Evolutionary conservation across 2,797 vertebrate genomes (phyloP), one percentile per base, ranked within the genome.

Genomic region (Sebastes glaucus): DNA sequence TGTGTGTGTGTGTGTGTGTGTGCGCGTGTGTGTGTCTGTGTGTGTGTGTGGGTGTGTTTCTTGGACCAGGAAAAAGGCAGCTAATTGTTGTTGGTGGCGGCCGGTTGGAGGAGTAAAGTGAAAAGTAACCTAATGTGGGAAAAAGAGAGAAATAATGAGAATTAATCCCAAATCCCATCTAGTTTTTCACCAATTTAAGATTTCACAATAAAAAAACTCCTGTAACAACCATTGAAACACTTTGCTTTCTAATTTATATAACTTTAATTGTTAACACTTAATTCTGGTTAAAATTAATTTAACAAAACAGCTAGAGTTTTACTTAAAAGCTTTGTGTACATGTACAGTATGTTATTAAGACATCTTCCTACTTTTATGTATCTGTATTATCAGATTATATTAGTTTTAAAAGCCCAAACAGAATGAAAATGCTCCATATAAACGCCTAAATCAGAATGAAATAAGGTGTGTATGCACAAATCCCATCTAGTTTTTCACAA

Each of bases 21-120:
- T 61, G 49, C 27, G 68, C 57, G 69, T 38, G 49, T 69, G 23
- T 30, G 33, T 68, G 80, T 81, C 57, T 60, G 64, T 74, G 69
- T 69, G 74, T 65, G 56, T 53, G 74, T 73, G 63, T 70, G 71
- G 42, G 70, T 67, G 57, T 68, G 3, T 42, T 49, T 66, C 63
- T 64, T n/a, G 25, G 57, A 72, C 71, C 64, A 72, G 63, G 77
- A 64, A 53, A 35, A 56, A 55, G 38, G 59, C 77, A 57, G 83
- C 49, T 78, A 90, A 84, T 88, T 84, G 87, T 83, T 74, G 80
- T 81, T 76, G 83, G 83, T 84, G 75, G 82, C 56, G 63, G 49
- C 81, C 53, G 87, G 77, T 87, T 49, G 78, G 74, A 79, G 49
- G 27, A 46, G 57, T 9, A 25, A 53, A 55, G 52, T 64, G 70